Evolutionary conservation across 2,113 vertebrate species (phyloP).

Genomic region (Andinoacara biseriatus): DNA sequence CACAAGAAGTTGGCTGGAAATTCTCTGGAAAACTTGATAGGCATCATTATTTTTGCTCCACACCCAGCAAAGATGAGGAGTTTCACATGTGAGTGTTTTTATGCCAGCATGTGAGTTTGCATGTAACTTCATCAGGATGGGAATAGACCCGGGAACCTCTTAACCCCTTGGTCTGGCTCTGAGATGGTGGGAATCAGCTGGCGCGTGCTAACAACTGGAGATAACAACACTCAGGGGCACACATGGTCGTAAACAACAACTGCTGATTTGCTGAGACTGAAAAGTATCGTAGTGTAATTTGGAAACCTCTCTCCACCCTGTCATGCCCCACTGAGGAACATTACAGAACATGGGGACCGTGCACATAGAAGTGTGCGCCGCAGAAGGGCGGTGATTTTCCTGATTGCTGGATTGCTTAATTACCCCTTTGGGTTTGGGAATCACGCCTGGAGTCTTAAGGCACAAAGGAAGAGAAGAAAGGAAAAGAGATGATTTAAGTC

Average conservation of each 20-base stretch:
- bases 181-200: slow-evolving; percentile 37
- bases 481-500: slow-evolving; percentile 36
- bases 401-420: slow-evolving; percentile 65
- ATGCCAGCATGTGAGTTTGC: slow-evolving; percentile 16
- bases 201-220: slow-evolving; percentile 44
- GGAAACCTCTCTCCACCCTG: slow-evolving; percentile 41
- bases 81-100: slow-evolving; percentile 26
- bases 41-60: background rate
- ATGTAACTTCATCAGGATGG: slow-evolving; percentile 39
- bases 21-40: slow-evolving; percentile 3
- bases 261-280: slow-evolving; percentile 30
- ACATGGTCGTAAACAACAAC: slow-evolving; percentile 44
- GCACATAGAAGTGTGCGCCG: background rate
- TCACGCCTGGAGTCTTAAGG: slow-evolving; percentile 47
- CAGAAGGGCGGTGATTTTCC: slow-evolving; percentile 57
- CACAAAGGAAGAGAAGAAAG: slow-evolving; percentile 39
- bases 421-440: slow-evolving; percentile 62
- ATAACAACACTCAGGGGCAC: slow-evolving; percentile 34
- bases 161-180: slow-evolving; percentile 16
- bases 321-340: slow-evolving; percentile 17
- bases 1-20: background rate
- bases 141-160: slow-evolving; percentile 49
- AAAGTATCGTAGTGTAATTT: slow-evolving; percentile 34
- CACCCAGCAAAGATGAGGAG: slow-evolving; percentile 8
- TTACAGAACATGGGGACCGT: slow-evolving; percentile 19